phyloP scores from a whole-genome alignment of 64 coral and sea anemone genomes.

The Stichodactyla mertensii region DNA sequence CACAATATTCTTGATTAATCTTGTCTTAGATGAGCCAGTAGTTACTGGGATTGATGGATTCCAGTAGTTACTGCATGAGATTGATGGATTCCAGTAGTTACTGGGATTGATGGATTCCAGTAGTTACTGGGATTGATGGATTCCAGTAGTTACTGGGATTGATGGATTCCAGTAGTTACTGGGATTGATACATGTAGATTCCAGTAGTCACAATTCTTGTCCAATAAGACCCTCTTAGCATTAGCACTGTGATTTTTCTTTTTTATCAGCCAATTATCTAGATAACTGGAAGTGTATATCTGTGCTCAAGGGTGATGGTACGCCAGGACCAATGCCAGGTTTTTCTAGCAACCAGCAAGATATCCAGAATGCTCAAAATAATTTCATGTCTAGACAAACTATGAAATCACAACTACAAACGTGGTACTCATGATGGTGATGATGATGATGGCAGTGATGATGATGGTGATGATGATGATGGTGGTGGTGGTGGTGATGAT shows the following conservation, averaged over 20 bases:
- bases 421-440: background rate
- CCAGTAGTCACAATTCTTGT: too few relatives aligned
- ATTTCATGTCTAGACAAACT: background rate
- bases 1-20: background rate
- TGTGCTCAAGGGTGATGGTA: conserved; percentile 88
- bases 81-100: too few relatives aligned
- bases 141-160: too few relatives aligned
- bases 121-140: too few relatives aligned
- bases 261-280: conserved; percentile 74
- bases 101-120: too few relatives aligned
- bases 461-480: too few relatives aligned
- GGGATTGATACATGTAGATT: too few relatives aligned
- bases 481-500: background rate
- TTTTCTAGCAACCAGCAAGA: conserved; percentile 26
- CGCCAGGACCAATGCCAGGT: conserved; percentile 5
- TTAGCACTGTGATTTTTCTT: background rate
- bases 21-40: too few relatives aligned
- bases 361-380: background rate
- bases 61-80: too few relatives aligned
- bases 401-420: conserved; percentile 1
- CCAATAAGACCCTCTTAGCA: background rate
- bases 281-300: conserved; percentile 97
- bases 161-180: too few relatives aligned
- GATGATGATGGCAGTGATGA: background rate
- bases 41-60: too few relatives aligned